A percentile compares a stretch with the other conserved stretches of the same genome.
Conservation (phyloP, 2,113 vertebrate genomes). For the Nerophis ophidion region DNA sequence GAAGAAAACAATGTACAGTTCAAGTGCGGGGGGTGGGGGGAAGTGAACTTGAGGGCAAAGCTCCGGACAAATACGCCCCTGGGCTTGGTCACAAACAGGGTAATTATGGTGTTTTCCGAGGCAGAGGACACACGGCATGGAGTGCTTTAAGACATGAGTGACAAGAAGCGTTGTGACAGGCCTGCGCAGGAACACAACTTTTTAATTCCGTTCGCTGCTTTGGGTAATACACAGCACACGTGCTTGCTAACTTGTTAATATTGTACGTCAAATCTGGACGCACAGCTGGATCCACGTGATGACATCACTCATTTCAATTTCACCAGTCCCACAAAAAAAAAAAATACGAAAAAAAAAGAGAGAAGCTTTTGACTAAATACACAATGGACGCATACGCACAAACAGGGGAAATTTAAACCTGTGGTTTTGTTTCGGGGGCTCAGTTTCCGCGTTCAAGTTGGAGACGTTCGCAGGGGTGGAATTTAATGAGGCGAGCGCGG, state of each 20-base stretch:
- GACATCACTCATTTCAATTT: constrained; percentile 35
- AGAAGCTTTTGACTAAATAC: constrained; percentile 21
- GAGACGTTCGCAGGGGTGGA: constrained; percentile 43
- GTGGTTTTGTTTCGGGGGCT: constrained; percentile 47
- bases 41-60: constrained; percentile 63
- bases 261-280: constrained; percentile 59
- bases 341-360: no score
- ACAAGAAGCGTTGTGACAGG: constrained; percentile 62
- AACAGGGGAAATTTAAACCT: constrained; percentile 48
- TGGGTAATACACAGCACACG: constrained; percentile 50
- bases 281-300: constrained; percentile 54
- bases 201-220: constrained; percentile 54
- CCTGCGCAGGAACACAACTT: constrained; percentile 58
- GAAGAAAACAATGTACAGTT: constrained; percentile 68
- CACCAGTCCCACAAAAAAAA: neutral
- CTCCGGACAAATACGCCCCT: constrained; percentile 64
- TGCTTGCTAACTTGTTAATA: constrained; percentile 55
- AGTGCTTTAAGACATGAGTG: constrained; percentile 60
- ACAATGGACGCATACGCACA: constrained; percentile 16
- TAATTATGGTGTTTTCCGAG: constrained; percentile 61
- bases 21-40: constrained; percentile 58
- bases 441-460: constrained; percentile 41
- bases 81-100: constrained; percentile 64
- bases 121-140: constrained; percentile 51
- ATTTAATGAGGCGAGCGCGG: constrained; percentile 52